phyloP scores from a whole-genome alignment of 2,888 invertebrate species.

The Ctenicera cuprea region DNA sequence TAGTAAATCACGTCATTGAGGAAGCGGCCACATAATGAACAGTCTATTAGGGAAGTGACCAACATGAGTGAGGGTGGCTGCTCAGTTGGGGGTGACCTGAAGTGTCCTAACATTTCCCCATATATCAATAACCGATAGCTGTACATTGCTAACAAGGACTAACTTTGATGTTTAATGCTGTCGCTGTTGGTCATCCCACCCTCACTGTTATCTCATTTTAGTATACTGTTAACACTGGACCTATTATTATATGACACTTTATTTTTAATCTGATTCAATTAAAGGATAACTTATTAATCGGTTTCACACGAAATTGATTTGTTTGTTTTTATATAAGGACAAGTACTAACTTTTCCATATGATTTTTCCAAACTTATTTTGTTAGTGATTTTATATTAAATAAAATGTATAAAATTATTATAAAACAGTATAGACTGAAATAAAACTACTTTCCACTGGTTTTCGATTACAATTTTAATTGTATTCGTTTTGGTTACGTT shows the following conservation, averaged over 20 bases:
- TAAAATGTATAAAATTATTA: too few relatives aligned
- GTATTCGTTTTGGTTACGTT: too few relatives aligned
- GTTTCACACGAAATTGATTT: too few relatives aligned
- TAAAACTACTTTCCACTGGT: too few relatives aligned
- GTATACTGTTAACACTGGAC: neutral
- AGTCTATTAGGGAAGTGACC: constrained; percentile 49
- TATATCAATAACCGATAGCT: constrained; percentile 53
- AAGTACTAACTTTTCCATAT: too few relatives aligned
- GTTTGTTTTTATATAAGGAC: too few relatives aligned
- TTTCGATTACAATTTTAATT: too few relatives aligned
- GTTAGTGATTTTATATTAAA: too few relatives aligned
- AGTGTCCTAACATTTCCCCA: constrained; percentile 60
- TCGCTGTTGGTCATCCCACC: constrained; percentile 50
- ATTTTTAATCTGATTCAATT: neutral
- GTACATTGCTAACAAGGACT: constrained; percentile 43
- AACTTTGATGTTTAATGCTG: constrained; percentile 41
- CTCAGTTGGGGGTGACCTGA: constrained; percentile 61
- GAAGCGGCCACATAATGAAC: constrained; percentile 50
- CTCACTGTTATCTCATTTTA: constrained; percentile 45
- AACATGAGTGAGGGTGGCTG: constrained; percentile 55
- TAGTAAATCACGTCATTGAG: constrained; percentile 40
- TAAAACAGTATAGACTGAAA: too few relatives aligned
- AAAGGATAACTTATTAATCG: neutral
- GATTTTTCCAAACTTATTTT: too few relatives aligned
- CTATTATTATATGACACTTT: neutral